Evolutionary conservation across 2,797 vertebrate species (phyloP).

Genomic region (Garrulus glandarius): DNA sequence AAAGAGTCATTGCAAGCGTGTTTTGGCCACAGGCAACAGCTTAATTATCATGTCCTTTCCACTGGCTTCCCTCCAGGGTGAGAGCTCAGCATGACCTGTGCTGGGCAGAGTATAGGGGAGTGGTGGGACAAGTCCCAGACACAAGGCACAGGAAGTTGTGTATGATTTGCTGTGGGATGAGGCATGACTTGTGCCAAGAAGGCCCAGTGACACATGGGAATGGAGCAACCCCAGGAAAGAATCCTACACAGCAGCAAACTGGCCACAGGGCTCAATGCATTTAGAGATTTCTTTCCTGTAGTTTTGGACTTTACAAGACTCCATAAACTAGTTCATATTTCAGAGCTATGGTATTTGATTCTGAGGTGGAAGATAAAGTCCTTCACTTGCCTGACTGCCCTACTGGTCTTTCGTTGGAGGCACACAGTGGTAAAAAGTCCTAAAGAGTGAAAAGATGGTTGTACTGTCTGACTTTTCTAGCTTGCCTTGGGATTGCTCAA

Average conservation of each 20-base stretch:
- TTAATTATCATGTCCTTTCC: neutral
- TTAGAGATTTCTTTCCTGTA: neutral
- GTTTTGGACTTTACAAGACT: neutral
- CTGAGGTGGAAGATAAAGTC: neutral
- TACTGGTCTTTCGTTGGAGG: neutral
- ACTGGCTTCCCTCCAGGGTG: fast-evolving
- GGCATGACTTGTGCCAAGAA: neutral
- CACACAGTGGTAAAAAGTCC: neutral
- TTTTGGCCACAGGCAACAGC: neutral
- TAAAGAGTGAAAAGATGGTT: neutral
- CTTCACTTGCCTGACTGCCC: neutral
- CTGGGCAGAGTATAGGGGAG: neutral
- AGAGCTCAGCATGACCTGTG: neutral
- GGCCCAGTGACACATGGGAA: neutral
- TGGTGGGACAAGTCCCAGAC: neutral
- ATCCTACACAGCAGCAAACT: neutral
- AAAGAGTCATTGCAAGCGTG: neutral
- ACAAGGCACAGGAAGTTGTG: fast-evolving
- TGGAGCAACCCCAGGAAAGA: neutral
- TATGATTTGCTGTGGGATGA: neutral
- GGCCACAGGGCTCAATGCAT: neutral
- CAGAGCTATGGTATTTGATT: neutral
- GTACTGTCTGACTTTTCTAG: neutral
- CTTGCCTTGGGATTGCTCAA: neutral
- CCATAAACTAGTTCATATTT: neutral